Conservation (phyloP, 2,113 vertebrate species). For the Typhlomys cinereus region DNA sequence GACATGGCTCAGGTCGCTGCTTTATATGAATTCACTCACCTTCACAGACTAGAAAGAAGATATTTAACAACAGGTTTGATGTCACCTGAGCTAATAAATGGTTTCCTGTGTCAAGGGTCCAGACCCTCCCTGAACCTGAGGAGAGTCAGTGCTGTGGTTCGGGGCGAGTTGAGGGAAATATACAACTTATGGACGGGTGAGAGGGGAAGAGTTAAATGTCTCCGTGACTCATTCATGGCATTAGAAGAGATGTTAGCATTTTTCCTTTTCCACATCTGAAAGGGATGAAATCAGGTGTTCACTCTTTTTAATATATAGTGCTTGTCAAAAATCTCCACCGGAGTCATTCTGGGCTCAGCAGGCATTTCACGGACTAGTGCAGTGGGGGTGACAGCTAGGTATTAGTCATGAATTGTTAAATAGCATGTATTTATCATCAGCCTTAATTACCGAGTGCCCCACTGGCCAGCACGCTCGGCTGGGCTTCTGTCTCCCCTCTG, state of each 20-base stretch:
- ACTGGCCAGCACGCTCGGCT: not conserved
- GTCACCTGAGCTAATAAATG: not conserved
- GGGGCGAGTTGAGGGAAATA: not conserved
- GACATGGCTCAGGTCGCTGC: not conserved
- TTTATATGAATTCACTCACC: not conserved
- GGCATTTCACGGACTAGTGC: not conserved
- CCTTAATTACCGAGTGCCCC: constrained; percentile 48
- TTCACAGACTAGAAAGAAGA: constrained; percentile 26
- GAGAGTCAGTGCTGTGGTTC: not conserved
- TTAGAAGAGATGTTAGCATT: not conserved
- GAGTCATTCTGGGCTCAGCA: not conserved
- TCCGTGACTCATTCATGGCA: no score
- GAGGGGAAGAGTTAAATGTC: not conserved
- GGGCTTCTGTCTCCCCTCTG: not conserved
- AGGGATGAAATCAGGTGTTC: constrained; percentile 26
- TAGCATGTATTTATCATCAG: not conserved
- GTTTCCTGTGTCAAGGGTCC: not conserved
- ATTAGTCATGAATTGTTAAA: constrained; percentile 32
- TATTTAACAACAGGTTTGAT: not conserved
- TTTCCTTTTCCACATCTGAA: constrained; percentile 13
- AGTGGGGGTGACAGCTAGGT: not conserved
- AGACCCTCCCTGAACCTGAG: not conserved
- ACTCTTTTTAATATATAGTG: constrained; percentile 21
- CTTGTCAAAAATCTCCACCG: constrained; percentile 24
- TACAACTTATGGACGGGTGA: not conserved